Percentiles rank a stretch among this genome's conserved stretches.
Conservation (phyloP, 2,113 vertebrate species). For the Typhlomys cinereus region DNA sequence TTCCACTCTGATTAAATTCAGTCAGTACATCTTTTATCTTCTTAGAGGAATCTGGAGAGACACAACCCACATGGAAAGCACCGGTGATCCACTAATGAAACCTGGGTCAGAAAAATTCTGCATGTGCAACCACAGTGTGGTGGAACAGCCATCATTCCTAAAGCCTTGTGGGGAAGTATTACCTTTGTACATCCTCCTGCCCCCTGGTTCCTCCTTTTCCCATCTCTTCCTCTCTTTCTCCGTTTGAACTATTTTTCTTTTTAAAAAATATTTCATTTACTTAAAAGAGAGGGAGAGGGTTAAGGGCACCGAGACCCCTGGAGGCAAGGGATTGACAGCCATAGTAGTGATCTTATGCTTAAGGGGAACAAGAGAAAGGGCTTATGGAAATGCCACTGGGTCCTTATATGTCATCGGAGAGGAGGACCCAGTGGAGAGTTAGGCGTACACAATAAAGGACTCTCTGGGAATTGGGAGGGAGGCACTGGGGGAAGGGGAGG, state of each 20-base stretch:
- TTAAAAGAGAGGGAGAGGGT: no score
- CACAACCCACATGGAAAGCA: constrained; percentile 50
- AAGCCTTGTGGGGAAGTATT: not conserved
- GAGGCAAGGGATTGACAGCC: no score
- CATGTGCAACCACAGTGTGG: not conserved
- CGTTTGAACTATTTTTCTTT: not conserved
- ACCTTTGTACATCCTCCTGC: not conserved
- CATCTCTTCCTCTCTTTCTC: not conserved
- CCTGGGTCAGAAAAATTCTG: not conserved
- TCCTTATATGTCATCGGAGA: no score
- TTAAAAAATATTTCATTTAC: not conserved
- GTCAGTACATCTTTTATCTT: constrained; percentile 96
- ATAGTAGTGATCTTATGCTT: no score
- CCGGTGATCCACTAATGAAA: not conserved
- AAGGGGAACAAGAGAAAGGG: no score
- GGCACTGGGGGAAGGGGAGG: no score
- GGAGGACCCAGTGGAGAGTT: no score
- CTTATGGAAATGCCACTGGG: no score
- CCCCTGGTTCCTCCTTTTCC: not conserved
- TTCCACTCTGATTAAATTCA: constrained; percentile 92
- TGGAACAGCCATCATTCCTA: not conserved
- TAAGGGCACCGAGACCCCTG: no score
- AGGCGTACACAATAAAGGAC: no score
- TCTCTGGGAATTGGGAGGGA: no score
- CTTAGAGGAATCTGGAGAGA: constrained; percentile 93